Evolutionary conservation across 2,888 invertebrate genomes (phyloP), one percentile per base, ranked within the genome.

Genomic region (Morpho deidamia): DNA sequence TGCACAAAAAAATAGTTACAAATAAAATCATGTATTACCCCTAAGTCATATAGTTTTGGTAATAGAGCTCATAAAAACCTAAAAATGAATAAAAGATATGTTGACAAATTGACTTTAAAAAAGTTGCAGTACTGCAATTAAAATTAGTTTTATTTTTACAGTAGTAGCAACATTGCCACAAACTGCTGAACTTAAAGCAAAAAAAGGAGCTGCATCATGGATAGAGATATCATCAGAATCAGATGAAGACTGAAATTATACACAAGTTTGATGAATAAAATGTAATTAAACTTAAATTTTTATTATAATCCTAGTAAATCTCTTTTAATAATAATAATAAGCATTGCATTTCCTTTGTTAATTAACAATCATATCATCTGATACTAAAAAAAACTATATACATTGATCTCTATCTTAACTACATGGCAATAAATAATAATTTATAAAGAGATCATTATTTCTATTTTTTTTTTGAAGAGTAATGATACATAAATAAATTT

Each of bases 161-260:
- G 89, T 89, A 64, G 71, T 84, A 23, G 70, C 81, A 56, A 74
- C 82, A 39, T 59, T 74, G 51, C 78, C 80, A 10, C 75, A 80
- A 54, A 84, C 84, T 47, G 88, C 83, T 47, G 87, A 87, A 71
- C 70, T 82, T 11, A 70, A 78, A 45, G 64, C 70, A 5, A 83
- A 81, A 60, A 72, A 78, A 59, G 78, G 74, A 44, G 67, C 72
- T 35, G 81, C 86, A 47, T 67, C 74, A 53, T 89, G 89, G 89
- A 83, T 89, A 67, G 89, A 89, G 68, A 74, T 89, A 61, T 88
- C 89, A 59, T 89, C 89, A 56, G 89, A 82, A 55, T 89, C 89
- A 4, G 88, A 83, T 38, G 88, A 74, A 60, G 73, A 79, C 49
- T 75, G 65, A 79, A 63, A 57, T 53, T 51, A 66, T 61, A 70